A percentile compares a stretch with the other conserved stretches of the same genome.
Conservation (phyloP, 1,140 invertebrate species). For the Temnothorax curvispinosus region DNA sequence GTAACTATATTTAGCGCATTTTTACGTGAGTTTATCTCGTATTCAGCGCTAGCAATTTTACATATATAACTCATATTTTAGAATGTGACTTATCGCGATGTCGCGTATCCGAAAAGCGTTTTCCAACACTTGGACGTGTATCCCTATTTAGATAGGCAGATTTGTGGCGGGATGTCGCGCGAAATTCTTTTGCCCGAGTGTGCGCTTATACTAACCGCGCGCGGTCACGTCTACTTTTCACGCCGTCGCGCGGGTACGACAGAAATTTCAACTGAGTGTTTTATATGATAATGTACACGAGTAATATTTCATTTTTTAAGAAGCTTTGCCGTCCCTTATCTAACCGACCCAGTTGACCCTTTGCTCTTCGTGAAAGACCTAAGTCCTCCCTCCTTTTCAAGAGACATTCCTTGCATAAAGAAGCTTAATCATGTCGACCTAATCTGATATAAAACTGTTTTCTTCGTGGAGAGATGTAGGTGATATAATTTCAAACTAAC, state of each 20-base stretch:
- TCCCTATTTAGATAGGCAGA: slow-evolving; percentile 34
- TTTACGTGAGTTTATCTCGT: background rate
- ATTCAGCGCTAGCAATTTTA: background rate
- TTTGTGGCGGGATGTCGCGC: slow-evolving; percentile 11
- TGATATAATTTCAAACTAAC: background rate
- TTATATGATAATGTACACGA: slow-evolving; percentile 61
- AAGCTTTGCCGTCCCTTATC: slow-evolving; percentile 60
- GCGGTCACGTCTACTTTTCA: slow-evolving; percentile 39
- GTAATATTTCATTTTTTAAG: slow-evolving; percentile 45
- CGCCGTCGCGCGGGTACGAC: background rate
- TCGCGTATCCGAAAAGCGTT: slow-evolving; percentile 6
- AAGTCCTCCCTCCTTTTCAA: background rate
- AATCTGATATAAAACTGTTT: slow-evolving; percentile 56
- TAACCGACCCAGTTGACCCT: slow-evolving; percentile 42
- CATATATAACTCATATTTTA: slow-evolving; percentile 19
- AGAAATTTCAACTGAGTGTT: slow-evolving; percentile 44
- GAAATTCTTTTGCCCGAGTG: slow-evolving; percentile 18
- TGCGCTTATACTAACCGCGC: slow-evolving; percentile 8
- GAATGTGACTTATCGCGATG: slow-evolving; percentile 26
- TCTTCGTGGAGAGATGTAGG: background rate
- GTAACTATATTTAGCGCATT: background rate
- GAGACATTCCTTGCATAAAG: slow-evolving; percentile 45
- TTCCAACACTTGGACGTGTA: slow-evolving; percentile 13
- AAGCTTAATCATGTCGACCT: slow-evolving; percentile 48
- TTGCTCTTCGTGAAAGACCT: slow-evolving; percentile 7